These are phyloP conservation scores for Drosophila ustulata DNA, from an alignment of 2,888 invertebrate species.

Conservation along the genomic window DNA sequence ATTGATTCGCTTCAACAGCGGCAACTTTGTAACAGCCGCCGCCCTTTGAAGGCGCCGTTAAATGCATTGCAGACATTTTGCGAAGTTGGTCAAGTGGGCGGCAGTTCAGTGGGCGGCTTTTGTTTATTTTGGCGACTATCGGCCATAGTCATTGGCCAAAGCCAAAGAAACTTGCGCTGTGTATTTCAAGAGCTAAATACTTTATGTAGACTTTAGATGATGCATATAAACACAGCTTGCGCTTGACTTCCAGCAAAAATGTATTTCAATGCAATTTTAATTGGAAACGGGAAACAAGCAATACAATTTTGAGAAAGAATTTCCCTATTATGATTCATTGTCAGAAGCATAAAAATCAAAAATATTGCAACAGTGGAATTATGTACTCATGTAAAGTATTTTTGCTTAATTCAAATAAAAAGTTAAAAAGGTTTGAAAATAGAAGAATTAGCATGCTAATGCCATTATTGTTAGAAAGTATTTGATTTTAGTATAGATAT, in stretches of 20 bases:
- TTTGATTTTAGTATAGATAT: constrained; percentile 2
- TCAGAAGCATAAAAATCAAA: too few relatives aligned
- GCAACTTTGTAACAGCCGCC: constrained; percentile 51
- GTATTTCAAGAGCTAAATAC: constrained; percentile 13
- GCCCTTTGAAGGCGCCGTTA: constrained; percentile 73
- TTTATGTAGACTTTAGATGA: not conserved
- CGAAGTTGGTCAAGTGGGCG: constrained; percentile 75
- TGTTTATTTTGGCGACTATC: constrained; percentile 67
- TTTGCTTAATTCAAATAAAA: not conserved
- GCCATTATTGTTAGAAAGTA: not conserved
- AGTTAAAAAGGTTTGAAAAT: too few relatives aligned
- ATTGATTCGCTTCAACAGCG: constrained; percentile 70
- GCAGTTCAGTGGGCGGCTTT: constrained; percentile 36
- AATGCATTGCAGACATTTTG: constrained; percentile 56
- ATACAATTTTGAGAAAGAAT: not conserved
- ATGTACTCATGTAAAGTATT: too few relatives aligned
- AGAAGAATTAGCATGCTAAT: not conserved
- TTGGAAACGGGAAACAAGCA: not conserved
- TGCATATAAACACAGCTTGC: not conserved
- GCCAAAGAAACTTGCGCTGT: constrained; percentile 4
- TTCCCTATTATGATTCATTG: too few relatives aligned
- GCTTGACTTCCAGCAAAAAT: not conserved
- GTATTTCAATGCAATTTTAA: not conserved
- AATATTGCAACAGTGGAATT: too few relatives aligned
- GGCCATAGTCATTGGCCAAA: constrained; percentile 2